Evolutionary conservation across 2,888 invertebrate genomes (phyloP), one percentile per base, ranked within the genome.

Genomic region (Cerastis rubricosa): DNA sequence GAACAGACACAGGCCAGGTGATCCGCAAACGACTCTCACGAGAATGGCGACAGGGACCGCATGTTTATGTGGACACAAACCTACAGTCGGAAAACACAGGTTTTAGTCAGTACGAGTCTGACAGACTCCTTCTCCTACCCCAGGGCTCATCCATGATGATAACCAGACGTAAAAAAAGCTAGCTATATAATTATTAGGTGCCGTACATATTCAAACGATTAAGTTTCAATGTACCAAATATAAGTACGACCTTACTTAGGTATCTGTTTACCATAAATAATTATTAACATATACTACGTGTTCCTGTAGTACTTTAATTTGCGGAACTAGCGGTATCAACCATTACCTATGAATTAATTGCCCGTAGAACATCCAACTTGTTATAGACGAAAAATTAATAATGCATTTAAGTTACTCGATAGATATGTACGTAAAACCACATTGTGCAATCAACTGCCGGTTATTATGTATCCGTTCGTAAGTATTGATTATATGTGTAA

Each of bases 381-480:
- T 83, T 84, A 81, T 61, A 84, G 51, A 72, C 61, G 74, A 74
- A 72, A 67, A 67, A 83, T 72, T 70, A 81, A 84, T 84, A 77
- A 84, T 81, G 77, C 68, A 80, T 81, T 59, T 59, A 45, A 69
- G 61, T 84, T 84, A 78, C 65, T 68, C 40, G 71, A 64, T 74
- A 69, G 59, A 83, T 73, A 73, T 68, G 68, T 74, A 77, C 69
- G 69, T 80, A 80, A 12, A 82, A 45, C 59, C 4, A n/a, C 63
- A 45, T 83, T 83, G 84, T 81, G 84, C 66, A 84, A 84, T 77
- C 68, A 9, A 78, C 78, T 84, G 69, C 83, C 83, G 83, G 84
- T 70, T 80, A 54, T 83, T 83, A 83, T 71, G 68, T 43, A 22
- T 72, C 47, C 9, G 45, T 80, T 83, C 64, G 68, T 80, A 80